Percentiles rank a stretch among this genome's conserved stretches.
phyloP scores from a whole-genome alignment of 2,888 invertebrate genomes.

The Pristionchus entomophagus region DNA sequence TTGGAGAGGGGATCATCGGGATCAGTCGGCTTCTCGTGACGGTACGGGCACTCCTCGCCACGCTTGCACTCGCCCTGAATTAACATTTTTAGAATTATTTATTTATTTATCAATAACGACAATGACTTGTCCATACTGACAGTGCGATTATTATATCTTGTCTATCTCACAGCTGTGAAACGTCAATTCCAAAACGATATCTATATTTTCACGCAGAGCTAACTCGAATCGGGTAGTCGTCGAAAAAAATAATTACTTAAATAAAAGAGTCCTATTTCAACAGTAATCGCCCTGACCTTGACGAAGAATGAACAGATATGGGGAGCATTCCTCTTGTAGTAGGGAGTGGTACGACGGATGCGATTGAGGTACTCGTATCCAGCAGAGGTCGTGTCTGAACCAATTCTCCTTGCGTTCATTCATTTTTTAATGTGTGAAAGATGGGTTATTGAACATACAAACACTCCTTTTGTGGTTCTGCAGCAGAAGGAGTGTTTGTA shows the following conservation, averaged over 20 bases:
- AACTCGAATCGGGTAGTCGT: too few species aligned
- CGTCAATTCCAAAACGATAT: not conserved
- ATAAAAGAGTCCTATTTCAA: not conserved
- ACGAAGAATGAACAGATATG: conserved; percentile 98
- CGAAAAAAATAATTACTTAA: not conserved
- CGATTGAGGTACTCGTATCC: conserved; percentile 47
- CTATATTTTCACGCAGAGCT: too few species aligned
- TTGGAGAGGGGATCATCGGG: conserved; percentile 96
- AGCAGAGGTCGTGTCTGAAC: not conserved
- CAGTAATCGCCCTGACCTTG: conserved; percentile 79
- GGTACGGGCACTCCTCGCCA: conserved; percentile 95
- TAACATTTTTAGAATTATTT: not conserved
- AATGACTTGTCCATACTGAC: too few species aligned
- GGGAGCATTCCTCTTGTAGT: conserved; percentile 93
- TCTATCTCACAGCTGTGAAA: too few species aligned
- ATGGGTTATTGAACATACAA: too few species aligned
- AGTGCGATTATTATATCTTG: too few species aligned
- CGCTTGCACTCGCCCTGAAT: conserved; percentile 88
- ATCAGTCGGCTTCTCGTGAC: conserved; percentile 96
- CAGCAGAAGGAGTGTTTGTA: too few species aligned
- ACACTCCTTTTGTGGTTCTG: too few species aligned
- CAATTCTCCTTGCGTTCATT: not conserved
- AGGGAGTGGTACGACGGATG: conserved; percentile 91
- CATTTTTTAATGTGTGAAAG: not conserved
- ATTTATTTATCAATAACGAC: not conserved